phyloP scores from a whole-genome alignment of 2,113 vertebrate genomes.

The Grammomys surdaster region DNA sequence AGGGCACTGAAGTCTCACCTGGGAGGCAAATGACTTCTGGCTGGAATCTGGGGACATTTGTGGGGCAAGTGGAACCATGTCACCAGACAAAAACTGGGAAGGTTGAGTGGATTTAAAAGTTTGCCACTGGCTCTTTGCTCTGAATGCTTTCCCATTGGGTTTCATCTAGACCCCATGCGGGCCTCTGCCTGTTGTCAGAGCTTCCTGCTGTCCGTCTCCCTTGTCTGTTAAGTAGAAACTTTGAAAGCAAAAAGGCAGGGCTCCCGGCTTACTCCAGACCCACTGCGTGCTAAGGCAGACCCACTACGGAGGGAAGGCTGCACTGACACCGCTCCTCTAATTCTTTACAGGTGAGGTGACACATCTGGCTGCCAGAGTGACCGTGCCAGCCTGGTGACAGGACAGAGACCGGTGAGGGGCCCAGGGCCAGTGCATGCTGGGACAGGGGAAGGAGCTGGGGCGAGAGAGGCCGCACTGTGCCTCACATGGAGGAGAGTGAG shows the following conservation, averaged over 20 bases:
- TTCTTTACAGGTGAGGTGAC: conserved; percentile 76
- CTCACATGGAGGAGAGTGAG: neutral
- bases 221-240: neutral
- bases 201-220: neutral
- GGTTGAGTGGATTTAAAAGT: too few species aligned
- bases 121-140: neutral
- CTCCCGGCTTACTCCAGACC: neutral
- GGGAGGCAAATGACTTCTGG: neutral
- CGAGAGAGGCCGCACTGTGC: neutral
- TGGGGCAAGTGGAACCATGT: too few species aligned
- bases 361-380: conserved; percentile 42
- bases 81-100: too few species aligned
- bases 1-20: neutral
- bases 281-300: neutral
- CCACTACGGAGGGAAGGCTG: fast-evolving
- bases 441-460: too few species aligned
- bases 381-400: conserved; percentile 43
- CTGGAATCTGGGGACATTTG: neutral
- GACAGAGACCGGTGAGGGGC: conserved; percentile 73
- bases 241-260: neutral
- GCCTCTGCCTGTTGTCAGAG: neutral
- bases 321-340: neutral
- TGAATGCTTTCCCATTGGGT: neutral
- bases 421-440: neutral
- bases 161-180: neutral